Base-by-base conservation (phyloP, 2,797 vertebrate genomes). In the Distichodus sexfasciatus region DNA sequence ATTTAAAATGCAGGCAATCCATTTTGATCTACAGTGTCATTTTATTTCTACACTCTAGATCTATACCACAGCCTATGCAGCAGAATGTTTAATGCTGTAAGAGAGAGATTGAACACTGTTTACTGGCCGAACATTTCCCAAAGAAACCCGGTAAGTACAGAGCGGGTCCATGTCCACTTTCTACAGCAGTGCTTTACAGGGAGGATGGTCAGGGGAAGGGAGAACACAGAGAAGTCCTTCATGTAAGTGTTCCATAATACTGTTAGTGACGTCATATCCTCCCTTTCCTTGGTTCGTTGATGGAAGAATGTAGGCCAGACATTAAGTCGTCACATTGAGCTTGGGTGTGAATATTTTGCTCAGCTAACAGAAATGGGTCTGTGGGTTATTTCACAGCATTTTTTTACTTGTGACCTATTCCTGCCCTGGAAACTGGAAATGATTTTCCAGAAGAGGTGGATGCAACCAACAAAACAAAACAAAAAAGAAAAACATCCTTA, bases 361-460 rank as follows among this genome's bases (percentile, higher is more conserved):
- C 14, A 40, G 19, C 8, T 31, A 7, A 29, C 33, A 46, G 43
- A 31, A 46, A 57, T 24, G 44, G 1, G 19, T 15, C 6, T 17
- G 17, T 23, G 24, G 24, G 40, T 58, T 58, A 14, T 33, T 17
- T 14, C 24, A 59, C 14, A 41, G 17, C 55, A 41, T 21, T 28
- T 54, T 47, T 40, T 47, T 24, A 4, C n/a, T n/a, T n/a, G 28
- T 21, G 53, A 65, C 61, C 58, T 48, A 15, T 14, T 3, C 7
- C 29, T 47, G 40, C 47, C 36, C 33, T 60, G 41, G 46, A 14
- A 15, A 62, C 33, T 60, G 41, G 46, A 14, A 15, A 62, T 58
- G 48, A 68, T 53, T 57, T 70, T 66, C 57, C 47, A 43, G 43
- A 73, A 73, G 17, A 58, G 21, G 6, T 58, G 23, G n/a, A 66